A percentile compares a stretch with the other conserved stretches of the same genome.
Evolutionary conservation across 2,888 invertebrate genomes (phyloP).

Genomic region (Baronia brevicornis): DNA sequence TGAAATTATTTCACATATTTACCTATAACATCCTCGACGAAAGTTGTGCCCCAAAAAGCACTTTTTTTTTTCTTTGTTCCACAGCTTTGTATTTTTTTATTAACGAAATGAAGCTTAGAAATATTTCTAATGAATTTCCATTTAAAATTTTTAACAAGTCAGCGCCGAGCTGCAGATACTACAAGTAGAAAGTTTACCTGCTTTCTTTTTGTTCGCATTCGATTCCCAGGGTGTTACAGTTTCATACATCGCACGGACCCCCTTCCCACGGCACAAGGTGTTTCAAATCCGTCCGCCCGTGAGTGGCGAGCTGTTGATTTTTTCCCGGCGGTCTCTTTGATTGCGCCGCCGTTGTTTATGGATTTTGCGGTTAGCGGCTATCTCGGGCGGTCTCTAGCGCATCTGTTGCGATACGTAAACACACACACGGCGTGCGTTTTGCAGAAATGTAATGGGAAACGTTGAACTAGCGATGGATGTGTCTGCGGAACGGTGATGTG

Average conservation of each 20-base stretch:
- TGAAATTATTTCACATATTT: no score
- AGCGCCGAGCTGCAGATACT: no score
- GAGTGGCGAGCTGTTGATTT: background rate
- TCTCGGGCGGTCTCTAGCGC: background rate
- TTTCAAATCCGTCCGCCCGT: slow-evolving; percentile 14
- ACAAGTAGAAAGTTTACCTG: slow-evolving; percentile 27
- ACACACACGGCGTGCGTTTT: slow-evolving; percentile 9
- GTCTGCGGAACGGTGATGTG: slow-evolving; percentile 46
- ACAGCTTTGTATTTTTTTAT: no score
- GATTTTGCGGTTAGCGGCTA: slow-evolving; percentile 9
- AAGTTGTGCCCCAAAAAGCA: no score
- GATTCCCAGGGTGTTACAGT: slow-evolving; percentile 25
- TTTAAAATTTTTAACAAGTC: no score
- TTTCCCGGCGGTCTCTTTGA: slow-evolving; percentile 11
- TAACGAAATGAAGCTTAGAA: no score
- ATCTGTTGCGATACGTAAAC: slow-evolving; percentile 20
- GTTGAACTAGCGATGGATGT: slow-evolving; percentile 20
- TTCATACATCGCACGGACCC: slow-evolving; percentile 20
- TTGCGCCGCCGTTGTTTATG: slow-evolving; percentile 9
- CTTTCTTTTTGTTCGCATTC: slow-evolving; percentile 27
- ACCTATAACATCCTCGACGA: no score
- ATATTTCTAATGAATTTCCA: no score
- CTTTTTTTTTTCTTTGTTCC: no score
- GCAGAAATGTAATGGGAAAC: background rate
- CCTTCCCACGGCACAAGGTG: slow-evolving; percentile 37